Evolutionary conservation across 1,140 invertebrate species (phyloP).

Genomic region (Plodia interpunctella): DNA sequence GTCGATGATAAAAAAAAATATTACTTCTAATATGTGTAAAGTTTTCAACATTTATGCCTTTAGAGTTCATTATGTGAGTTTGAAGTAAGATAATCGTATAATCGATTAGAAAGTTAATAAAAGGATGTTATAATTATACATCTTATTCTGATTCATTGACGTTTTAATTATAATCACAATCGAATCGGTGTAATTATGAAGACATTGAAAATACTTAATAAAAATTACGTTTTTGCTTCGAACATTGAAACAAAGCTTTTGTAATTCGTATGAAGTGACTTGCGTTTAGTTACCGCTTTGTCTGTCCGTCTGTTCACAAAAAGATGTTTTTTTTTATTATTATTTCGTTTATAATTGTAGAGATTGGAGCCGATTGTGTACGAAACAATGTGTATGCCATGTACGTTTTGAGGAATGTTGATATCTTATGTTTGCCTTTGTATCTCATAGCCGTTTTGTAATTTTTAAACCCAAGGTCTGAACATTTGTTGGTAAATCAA

Average conservation of each 20-base stretch:
- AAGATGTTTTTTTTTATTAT: conserved; percentile 48
- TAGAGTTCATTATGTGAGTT: no score
- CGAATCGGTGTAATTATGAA: conserved; percentile 40
- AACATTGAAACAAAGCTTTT: conserved; percentile 64
- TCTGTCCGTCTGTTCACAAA: conserved; percentile 49
- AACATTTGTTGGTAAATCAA: no score
- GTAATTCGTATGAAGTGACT: conserved; percentile 73
- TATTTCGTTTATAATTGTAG: conserved; percentile 46
- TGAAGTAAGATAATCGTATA: no score
- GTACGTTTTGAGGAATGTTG: conserved; percentile 30
- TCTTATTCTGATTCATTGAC: conserved; percentile 10
- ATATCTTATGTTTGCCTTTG: conserved; percentile 14
- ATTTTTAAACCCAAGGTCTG: no score
- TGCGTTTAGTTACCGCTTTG: conserved; percentile 53
- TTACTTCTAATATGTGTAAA: no score
- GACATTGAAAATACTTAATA: conserved; percentile 47
- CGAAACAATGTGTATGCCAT: conserved; percentile 11
- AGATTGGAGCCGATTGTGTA: conserved; percentile 9
- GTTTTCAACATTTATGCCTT: no score
- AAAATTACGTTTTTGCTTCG: conserved; percentile 57
- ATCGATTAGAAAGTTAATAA: neutral
- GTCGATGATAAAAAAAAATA: no score
- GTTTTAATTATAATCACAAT: conserved; percentile 21
- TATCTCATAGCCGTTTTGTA: neutral
- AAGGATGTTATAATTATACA: neutral